Base-by-base conservation (phyloP, 2,888 invertebrate genomes). In the Synanthedon tipuliformis region DNA sequence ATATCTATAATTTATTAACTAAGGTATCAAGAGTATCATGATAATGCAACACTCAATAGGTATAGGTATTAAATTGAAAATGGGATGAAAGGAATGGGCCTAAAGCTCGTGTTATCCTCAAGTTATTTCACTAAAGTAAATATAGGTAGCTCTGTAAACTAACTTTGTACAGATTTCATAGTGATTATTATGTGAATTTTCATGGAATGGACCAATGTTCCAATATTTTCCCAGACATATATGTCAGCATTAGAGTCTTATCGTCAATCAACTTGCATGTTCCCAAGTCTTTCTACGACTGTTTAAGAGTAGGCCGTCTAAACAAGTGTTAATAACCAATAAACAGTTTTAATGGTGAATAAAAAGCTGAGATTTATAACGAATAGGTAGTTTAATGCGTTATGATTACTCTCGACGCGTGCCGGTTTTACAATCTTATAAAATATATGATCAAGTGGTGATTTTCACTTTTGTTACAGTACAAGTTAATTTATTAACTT, bases 301-400 rank as follows among this genome's bases (percentile, higher is more conserved):
- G 83, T 81, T 84, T 74, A 75, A 81, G 81, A 78, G 76, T 82
- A 77, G 71, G 75, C 69, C 68, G 75, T 71, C 79, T 81, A 72
- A 83, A 81, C 83, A 87, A 71, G 82, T 87, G 85, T 87, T 87
- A 86, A 87, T 87, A 84, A 80, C 83, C 79, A 84, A 87, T 87
- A 87, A 87, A 87, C 69, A 59, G 70, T 71, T 78, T 84, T 86
- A 84, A 83, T 85, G 83, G 84, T 78, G 78, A 84, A 85, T 87
- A 84, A 87, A 87, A 87, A 83, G 79, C 78, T 73, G 73, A 81
- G 85, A 87, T 87, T 86, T 84, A 87, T 80, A 81, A 78, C 80
- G 78, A 75, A 79, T 78, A 79, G 77, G 75, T 23, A 49, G 49
- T 18, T 49, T 71, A 75, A 75, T 74, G 72, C 71, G 75, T 76